Evolutionary conservation across 2,888 invertebrate species (phyloP), one percentile per base, ranked within the genome.

Genomic region (Harpalus rufipes): DNA sequence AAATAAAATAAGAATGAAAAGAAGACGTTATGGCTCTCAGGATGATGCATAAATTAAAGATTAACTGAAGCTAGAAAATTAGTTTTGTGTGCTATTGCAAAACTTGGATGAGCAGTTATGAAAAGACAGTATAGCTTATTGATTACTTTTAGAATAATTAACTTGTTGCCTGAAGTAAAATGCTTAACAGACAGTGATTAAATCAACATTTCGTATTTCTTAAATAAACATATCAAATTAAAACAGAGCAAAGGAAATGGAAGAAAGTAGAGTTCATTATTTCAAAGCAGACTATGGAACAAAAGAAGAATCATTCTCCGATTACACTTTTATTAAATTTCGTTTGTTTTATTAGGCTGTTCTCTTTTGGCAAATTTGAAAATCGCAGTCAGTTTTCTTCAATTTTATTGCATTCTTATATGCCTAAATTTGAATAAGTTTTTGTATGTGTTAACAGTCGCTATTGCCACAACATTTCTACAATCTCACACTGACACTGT

Each of bases 291-390:
- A 5, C 32, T 32, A 32, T 32, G 32, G 32, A 32, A 32, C 32
- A 32, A 32, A 32, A 32, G 32, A 32, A 74, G 21, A 74, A 44
- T n/a, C 72, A 14, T 72, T 72, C 74, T 74, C 51, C 74, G 74
- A 74, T 74, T 74, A 74, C 74, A 51, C 74, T 74, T 74, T 74
- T 74, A 74, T 74, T 74, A 74, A 74, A 74, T 74, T 74, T 74
- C 44, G 51, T 51, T 74, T 74, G 44, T 44, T 74, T 51, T 51
- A 74, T 51, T 51, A 51, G 14, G 51, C 18, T 18, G 21, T 74
- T 74, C 44, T 74, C 51, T 44, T 25, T 18, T 41, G 8, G 12
- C 72, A 41, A 41, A 72, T 63, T 63, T 18, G 63, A 7, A 63
- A 25, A 25, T 12, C 10, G 0, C 56, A 32, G 32, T 6, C 5